These are phyloP conservation scores for Caenorhabditis doughertyi DNA, from an alignment of 2,888 invertebrate genomes.

Conservation along the genomic window DNA sequence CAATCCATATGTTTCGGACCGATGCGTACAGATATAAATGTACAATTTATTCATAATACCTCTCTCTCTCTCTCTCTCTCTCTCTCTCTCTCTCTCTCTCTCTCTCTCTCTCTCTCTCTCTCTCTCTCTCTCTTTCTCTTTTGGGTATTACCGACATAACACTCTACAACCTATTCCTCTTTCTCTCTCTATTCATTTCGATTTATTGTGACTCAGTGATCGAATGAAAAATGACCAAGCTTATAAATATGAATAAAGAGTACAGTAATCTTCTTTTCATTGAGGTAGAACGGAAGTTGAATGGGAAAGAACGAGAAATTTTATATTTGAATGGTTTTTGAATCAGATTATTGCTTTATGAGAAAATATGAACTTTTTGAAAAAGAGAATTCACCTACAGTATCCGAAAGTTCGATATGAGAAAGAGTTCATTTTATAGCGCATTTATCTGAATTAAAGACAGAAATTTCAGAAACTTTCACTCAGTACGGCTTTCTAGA, in stretches of 20 bases:
- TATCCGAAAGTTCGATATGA: background rate
- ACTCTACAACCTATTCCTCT: too few relatives aligned
- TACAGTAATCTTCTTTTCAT: constrained; percentile 30
- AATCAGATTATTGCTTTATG: background rate
- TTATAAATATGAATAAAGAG: constrained; percentile 3
- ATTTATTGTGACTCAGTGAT: constrained; percentile 42
- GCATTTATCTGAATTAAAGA: too few relatives aligned
- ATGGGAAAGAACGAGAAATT: too few relatives aligned
- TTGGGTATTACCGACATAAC: too few relatives aligned
- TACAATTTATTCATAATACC: constrained; percentile 58
- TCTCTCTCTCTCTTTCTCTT: constrained; percentile 2
- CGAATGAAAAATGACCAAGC: constrained; percentile 1
- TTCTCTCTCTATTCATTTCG: background rate
- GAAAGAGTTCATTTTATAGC: too few relatives aligned
- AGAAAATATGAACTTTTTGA: background rate
- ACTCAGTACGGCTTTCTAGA: too few relatives aligned
- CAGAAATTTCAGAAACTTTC: too few relatives aligned
- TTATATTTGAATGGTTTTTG: background rate
- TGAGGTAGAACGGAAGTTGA: background rate
- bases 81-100: background rate
- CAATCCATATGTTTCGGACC: background rate
- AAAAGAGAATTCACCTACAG: background rate
- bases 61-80: constrained; percentile 19
- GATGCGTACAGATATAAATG: constrained; percentile 41
- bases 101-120: background rate